Base-by-base conservation (phyloP, 2,888 invertebrate genomes). In the Epistrophella euchroma region DNA sequence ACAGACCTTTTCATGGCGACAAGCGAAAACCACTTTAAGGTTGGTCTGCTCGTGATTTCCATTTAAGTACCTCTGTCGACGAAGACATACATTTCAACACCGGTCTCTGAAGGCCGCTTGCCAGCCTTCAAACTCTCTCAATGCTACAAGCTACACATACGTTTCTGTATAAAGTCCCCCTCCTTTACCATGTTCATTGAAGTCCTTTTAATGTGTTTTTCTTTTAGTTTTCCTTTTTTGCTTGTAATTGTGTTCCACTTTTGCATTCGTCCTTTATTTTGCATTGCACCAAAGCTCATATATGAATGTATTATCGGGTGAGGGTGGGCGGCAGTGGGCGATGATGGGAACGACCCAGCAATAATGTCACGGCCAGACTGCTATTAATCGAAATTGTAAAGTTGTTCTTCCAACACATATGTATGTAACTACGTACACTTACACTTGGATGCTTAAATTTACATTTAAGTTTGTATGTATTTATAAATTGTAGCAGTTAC, bases 281-380 rank as follows among this genome's bases (percentile, higher is more conserved):
- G n/a, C n/a, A 64, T 56, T 40, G 47, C 47, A 66, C 45, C 62
- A 45, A 50, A 50, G 64, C 56, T 45, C 47, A 43, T 56, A 32
- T 17, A 45, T 47, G 47, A 47, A 43, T 66, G 47, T 47, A 66
- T 35, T 13, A 66, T n/a, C 15, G 47, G 15, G 35, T 15, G 52
- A 17, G 68, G 37, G 35, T 37, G 35, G 37, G 52, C n/a, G 37
- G 52, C 47, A 66, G 11, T 47, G 32, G 22, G 64, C n/a, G n/a
- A n/a, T n/a, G n/a, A 60, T 60, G 72, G 45, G 37, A 56, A 66
- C 81, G 72, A 81, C 85, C 80, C 85, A 70, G 81, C 73, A 86
- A 86, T 82, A 86, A 86, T 86, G 86, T 86, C 86, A 86, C 70
- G 86, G 86, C 86, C 86, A 86, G 86, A 86, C 86, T 86, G 37